Evolutionary conservation across 2,888 invertebrate species (phyloP), one percentile per base, ranked within the genome.

Genomic region (Polietes domitor): DNA sequence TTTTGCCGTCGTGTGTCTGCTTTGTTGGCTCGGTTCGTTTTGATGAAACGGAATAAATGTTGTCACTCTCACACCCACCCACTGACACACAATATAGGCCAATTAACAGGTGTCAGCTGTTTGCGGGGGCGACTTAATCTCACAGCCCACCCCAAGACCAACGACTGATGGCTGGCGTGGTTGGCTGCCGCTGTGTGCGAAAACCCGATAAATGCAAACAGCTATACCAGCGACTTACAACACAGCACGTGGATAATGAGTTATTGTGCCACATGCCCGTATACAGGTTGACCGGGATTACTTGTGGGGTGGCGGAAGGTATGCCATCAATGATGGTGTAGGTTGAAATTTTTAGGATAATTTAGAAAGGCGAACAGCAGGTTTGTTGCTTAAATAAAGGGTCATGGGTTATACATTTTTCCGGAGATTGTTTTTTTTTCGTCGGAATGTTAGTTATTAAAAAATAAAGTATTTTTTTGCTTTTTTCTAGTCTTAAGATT

Each of bases 61-160:
- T 55, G 19, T 74, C 37, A 63, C 24, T 68, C n/a, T 41, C 41
- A 41, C 15, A 43, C 28, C 4, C 61, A 61, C 28, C 2, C 17
- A 61, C 19, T 58, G 3, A 50, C 41, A 68, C 17, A 77, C 80
- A 80, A 83, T 77, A 61, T 58, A 63, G 32, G 65, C 32, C 71
- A 78, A 83, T 83, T 83, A 83, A 80, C 80, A 80, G 77, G 80
- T 83, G 80, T 75, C 77, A 80, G 80, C 63, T 83, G 74, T 50
- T 83, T 61, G 41, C n/a, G 61, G 50, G 63, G 63, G 68, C n/a
- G 47, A 71, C 80, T 77, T 32, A 77, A 68, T 74, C 80, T 58
- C 53, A 71, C 24, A 17, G 17, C 55, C 55, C 19, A 26, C 61
- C 26, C 61, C 61, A 28, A 26, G 32, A 17, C 41, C 37, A 32